Evolutionary conservation across 1,140 invertebrate species (phyloP).

Genomic region (Drosophila truncata): DNA sequence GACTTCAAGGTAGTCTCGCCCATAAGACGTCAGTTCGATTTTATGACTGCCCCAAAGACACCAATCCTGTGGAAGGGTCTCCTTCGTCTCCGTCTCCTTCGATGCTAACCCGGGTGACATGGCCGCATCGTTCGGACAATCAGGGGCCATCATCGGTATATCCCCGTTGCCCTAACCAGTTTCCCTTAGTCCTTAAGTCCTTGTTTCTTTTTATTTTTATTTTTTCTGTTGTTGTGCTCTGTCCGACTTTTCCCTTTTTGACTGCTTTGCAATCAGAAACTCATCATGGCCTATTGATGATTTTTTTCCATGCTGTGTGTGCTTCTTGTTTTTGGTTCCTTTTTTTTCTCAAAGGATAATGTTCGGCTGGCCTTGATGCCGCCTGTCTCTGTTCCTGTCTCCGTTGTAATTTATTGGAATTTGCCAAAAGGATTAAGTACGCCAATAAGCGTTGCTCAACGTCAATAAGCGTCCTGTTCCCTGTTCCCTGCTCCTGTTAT

Average conservation of each 20-base stretch:
- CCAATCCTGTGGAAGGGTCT: slow-evolving; percentile 18
- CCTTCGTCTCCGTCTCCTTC: neutral
- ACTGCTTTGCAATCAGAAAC: slow-evolving; percentile 80
- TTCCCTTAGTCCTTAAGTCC: neutral
- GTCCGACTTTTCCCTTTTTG: slow-evolving; percentile 34
- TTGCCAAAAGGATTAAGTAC: slow-evolving; percentile 82
- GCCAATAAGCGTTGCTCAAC: slow-evolving; percentile 82
- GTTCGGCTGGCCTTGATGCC: slow-evolving; percentile 29
- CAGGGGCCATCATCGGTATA: slow-evolving; percentile 30
- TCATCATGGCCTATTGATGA: slow-evolving; percentile 84
- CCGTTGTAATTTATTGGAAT: slow-evolving; percentile 77
- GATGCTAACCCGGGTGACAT: slow-evolving; percentile 39
- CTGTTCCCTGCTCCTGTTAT: slow-evolving; percentile 12
- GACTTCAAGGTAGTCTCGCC: slow-evolving; percentile 39
- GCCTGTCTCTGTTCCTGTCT: slow-evolving; percentile 38
- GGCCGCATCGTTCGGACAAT: slow-evolving; percentile 54
- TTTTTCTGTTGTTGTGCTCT: neutral
- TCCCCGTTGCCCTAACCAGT: neutral
- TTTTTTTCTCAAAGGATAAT: slow-evolving; percentile 25
- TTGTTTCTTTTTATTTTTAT: neutral
- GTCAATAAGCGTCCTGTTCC: slow-evolving; percentile 65
- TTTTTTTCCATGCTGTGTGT: slow-evolving; percentile 46
- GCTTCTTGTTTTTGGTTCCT: slow-evolving; percentile 5
- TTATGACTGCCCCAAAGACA: slow-evolving; percentile 71
- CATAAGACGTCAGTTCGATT: slow-evolving; percentile 74